Evolutionary conservation across 2,113 vertebrate genomes (phyloP).

Genomic region (Acrocephalus kingi): DNA sequence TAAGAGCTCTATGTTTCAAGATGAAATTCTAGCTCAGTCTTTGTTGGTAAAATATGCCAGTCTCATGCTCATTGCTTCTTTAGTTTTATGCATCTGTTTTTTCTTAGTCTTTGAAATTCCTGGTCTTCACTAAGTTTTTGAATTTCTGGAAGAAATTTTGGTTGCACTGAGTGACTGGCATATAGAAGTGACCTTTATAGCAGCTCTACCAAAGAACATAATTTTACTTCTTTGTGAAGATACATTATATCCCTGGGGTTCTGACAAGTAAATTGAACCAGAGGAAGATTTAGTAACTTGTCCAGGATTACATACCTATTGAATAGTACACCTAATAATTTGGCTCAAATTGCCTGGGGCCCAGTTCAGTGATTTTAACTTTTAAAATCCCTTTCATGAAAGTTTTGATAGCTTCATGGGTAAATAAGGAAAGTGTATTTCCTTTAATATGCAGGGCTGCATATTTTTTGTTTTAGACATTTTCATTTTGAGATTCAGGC

Average conservation of each 20-base stretch:
- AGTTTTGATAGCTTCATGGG: not conserved
- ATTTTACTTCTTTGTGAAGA: not conserved
- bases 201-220: not conserved
- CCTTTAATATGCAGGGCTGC: not conserved
- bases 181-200: not conserved
- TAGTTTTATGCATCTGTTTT: not conserved
- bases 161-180: not conserved
- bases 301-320: not conserved
- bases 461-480: not conserved
- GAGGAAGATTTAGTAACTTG: not conserved
- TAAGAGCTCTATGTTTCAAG: not conserved
- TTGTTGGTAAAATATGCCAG: not conserved
- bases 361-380: not conserved
- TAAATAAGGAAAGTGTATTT: not conserved
- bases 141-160: not conserved
- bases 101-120: not conserved
- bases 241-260: not conserved
- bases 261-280: not conserved
- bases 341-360: not conserved
- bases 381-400: not conserved
- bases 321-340: not conserved
- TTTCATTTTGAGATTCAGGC: not conserved
- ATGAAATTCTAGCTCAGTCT: not conserved
- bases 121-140: not conserved
- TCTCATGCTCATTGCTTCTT: not conserved